Conservation (phyloP, 2,113 vertebrate genomes). For the Alaudala cheleensis region DNA sequence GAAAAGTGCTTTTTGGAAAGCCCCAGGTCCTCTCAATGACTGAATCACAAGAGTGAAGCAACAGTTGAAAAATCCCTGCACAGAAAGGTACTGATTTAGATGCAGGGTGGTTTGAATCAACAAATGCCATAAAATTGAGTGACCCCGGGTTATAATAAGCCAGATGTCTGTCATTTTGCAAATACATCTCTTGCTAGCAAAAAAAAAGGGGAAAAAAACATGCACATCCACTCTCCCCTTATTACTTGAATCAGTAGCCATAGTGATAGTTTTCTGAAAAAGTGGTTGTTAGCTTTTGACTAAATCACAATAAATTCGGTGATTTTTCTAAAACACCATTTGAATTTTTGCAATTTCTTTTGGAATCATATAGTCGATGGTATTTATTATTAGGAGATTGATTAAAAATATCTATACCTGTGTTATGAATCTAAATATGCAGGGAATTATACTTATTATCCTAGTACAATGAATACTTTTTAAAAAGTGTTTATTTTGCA, state of each 20-base stretch:
- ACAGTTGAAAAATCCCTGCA: background rate
- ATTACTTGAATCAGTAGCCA: background rate
- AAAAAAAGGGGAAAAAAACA: background rate
- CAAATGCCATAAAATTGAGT: background rate
- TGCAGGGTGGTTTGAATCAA: background rate
- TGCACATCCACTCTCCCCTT: no score
- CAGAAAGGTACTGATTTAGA: background rate
- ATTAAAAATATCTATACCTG: background rate
- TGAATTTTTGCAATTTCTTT: background rate
- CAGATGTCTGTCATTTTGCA: background rate
- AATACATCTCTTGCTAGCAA: fast-evolving
- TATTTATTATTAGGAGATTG: background rate
- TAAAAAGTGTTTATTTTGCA: background rate
- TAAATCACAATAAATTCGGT: background rate
- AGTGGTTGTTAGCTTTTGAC: background rate
- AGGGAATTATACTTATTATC: background rate
- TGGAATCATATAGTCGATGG: background rate
- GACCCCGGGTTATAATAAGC: background rate
- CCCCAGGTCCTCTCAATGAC: background rate
- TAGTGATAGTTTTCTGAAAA: background rate
- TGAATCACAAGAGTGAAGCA: background rate
- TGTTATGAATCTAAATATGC: background rate
- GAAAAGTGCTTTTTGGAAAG: background rate
- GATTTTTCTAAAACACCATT: background rate
- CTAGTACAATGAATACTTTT: background rate